Base-by-base conservation (phyloP, 2,113 vertebrate genomes). In the Neofelis nebulosa region DNA sequence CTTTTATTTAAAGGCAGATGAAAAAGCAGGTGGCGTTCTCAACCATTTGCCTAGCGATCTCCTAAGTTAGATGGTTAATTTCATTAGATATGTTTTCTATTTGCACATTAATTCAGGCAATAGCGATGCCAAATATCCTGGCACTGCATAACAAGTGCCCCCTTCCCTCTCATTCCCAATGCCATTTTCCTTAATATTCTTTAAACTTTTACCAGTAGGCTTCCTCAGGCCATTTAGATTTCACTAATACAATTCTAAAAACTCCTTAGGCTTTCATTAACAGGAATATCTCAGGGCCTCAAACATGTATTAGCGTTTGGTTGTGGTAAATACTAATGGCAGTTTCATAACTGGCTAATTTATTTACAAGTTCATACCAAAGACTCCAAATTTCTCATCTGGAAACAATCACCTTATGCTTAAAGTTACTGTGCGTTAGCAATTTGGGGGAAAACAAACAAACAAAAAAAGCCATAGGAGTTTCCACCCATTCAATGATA, bases 21-120 rank as follows among this genome's bases (percentile, higher is more conserved):
- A 25, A 88, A 88, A 94, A 91, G 33, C 81, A 93, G 76, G 89
- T 93, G 92, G 29, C 5, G 61, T 79, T 55, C 74, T 95, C 38
- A 68, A n/a, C 73, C 80, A 23, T 81, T 66, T 96, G 48, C 71
- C 50, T 93, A 14, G 38, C 84, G 48, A 31, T 41, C 29, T 79
- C 4, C 57, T 82, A 65, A 16, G 7, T 7, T 79, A 90, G 7
- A 73, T 16, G 16, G 85, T 25, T 71, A 66, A 78, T 11, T 92
- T 68, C 16, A 88, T 91, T 87, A 57, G n/a, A 6, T 14, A 61
- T 61, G 16, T 69, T 95, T 96, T 55, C 27, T 74, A 7, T 87
- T 84, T 93, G 29, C 4, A 84, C 48, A 81, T 90, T 78, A 90
- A 96, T 79, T 76, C 15, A 80, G 65, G 13, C 14, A 55, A 48